Base-by-base conservation (phyloP, 30 jellyfish, hydroid and myxozoan genomes). In the Aurelia aurita region DNA sequence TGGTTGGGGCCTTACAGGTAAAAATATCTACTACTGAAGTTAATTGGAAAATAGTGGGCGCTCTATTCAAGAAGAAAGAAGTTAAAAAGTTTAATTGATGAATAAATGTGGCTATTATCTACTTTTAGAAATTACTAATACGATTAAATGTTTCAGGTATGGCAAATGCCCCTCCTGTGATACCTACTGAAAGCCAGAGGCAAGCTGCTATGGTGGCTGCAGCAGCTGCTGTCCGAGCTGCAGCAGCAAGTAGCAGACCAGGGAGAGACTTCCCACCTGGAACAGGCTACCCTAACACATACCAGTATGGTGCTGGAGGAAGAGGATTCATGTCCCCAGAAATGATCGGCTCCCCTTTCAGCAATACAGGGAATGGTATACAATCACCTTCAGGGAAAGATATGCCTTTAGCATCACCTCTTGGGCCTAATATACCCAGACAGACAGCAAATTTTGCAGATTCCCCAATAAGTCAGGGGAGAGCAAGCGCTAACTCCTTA, bases 131-230 rank as follows among this genome's bases (percentile, higher is more conserved):
- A 39, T 39, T 3, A 1, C 4, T 34, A 0, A 34, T 7, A 39
- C 9, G 9, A 39, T 39, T 7, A 8, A 5, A 39, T 1, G 6
- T 39, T 39, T 39, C 51, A 39, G 51, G 51, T 2, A 39, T 39
- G 51, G 51, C 51, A 39, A 39, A 39, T 39, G 70, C 43, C 43
- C 44, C 85, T 7, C 64, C 72, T 20, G 15, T 60, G 9, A 62
- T 74, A 18, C 61, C 43, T 31, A 58, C 34, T 11, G 96, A 86
- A 32, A 74, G 67, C 57, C 96, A 86, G 71, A 74, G 96, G 55
- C 96, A 86, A 74, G 99, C 99, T 5, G 99, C 99, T 6, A 89
- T 95, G 76, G 59, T 95, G 69, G 99, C 99, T 20, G 95, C 95
- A 3, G 99, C 99, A 31, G 97, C 97, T 39, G 99, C 92, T 5